Base-by-base conservation (phyloP, 1,140 invertebrate species). In the Aphelenchoides fujianensis region DNA sequence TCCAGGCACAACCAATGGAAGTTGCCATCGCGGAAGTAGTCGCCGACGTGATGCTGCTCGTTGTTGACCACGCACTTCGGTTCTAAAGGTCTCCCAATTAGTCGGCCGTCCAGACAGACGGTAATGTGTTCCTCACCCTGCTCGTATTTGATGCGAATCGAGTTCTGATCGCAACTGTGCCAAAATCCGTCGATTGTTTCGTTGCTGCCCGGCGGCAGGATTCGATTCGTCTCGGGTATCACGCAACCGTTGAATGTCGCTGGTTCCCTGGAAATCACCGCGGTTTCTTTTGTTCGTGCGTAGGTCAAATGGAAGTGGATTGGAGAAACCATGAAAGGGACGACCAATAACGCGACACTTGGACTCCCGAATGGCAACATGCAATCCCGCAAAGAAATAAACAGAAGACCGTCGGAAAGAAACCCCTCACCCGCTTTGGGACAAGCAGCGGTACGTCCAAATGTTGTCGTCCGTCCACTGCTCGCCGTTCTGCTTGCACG, bases 1-100 rank as follows among this genome's bases (percentile, higher is more conserved):
- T 80, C 81, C 16, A 83, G 37, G 70, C 81, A 83, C 19, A 83
- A 52, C 82, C 82, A 84, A 36, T 83, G 71, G 52, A 84, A 83
- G 37, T 69, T 73, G 30, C 81, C 81, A n/a, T 84, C 73, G 28
- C 81, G 52, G 62, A 79, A 84, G 9, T 71, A 37, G 53, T 83
- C 74, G 27, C 81, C 81, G 12, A 83, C 72, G 41, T 80, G 78
- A 52, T 79, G 54, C 30, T 69, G 31, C 0, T 37, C 70, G 19
- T 61, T 75, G 35, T 81, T 81, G 7, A 84, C 68, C 1, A 67
- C 48, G 61, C 81, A 83, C 27, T 68, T 59, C 0, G 78, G 73
- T 67, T 83, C 81, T 82, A 31, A 71, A 81, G 36, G 23, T 32
- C 52, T 35, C 1, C 2, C 19, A 52, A 31, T 23, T 9, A 34